Evolutionary conservation across 2,888 invertebrate species (phyloP), one percentile per base, ranked within the genome.

Genomic region (Lepidochrysops patricia): DNA sequence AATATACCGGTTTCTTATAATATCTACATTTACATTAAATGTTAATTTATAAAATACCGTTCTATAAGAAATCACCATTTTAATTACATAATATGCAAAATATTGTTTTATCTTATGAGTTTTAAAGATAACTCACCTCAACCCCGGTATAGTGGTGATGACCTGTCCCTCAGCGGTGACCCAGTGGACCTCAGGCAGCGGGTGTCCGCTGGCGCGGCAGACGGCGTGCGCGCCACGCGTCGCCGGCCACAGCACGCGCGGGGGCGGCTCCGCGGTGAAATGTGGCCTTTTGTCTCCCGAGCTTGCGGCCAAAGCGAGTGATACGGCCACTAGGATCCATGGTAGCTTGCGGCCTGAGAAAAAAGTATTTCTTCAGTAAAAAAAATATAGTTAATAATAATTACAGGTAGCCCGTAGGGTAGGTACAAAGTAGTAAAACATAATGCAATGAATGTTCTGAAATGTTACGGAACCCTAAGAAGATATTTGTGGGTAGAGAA

Each of bases 131-230:
- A 25, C 68, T 65, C 67, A 87, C 89, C 88, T 80, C 25, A 89
- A 68, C 6, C 89, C 87, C 0, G 89, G 88, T 74, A 89, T 86
- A 9, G 89, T 88, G 0, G 84, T 82, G 4, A 87, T 73, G n/a
- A 84, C 70, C 63, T 88, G 89, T 27, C 89, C 88, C 62, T 89
- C 88, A 62, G 79, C 74, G 0, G 88, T 89, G 64, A 89, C 82
- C 88, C 89, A 89, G 64, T 86, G 84, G 4, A 89, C 67, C 3
- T 84, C 86, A 0, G 89, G 88, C 0, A 77, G 60, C 0, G 89
- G 89, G 49, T 87, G 86, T 0, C 88, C 89, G 0, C 78, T 69
- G 0, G 87, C 89, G 0, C 85, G 79, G 65, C 89, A 89, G 0
- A 73, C 61, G 1, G 88, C 86, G 68, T 84, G 72, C 0, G 89